Percentiles rank a stretch among this genome's conserved stretches.
Conservation (phyloP, 1,140 invertebrate genomes). For the Pomacea maculata region DNA sequence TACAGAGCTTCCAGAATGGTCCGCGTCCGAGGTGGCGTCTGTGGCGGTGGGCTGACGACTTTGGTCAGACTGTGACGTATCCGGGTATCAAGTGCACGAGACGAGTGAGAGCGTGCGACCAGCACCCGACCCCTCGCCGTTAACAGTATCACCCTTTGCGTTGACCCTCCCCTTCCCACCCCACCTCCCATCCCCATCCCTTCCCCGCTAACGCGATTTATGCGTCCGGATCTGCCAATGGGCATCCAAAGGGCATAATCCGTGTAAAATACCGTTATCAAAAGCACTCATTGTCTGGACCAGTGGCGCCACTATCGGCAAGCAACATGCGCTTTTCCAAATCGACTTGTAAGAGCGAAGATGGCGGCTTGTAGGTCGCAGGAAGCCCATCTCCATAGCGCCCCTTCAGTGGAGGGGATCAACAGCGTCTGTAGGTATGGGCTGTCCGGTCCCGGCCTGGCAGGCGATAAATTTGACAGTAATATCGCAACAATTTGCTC, state of each 20-base stretch:
- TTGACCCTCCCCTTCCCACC: not conserved
- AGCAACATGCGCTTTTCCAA: slow-evolving; percentile 7
- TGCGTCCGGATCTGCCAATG: not conserved
- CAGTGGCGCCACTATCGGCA: not conserved
- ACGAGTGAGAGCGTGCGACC: not conserved
- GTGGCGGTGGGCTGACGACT: too few species aligned
- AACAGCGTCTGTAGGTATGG: not conserved
- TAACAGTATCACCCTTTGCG: not conserved
- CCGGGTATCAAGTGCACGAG: not conserved
- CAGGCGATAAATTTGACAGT: slow-evolving; percentile 19
- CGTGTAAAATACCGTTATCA: slow-evolving; percentile 10
- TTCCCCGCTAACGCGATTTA: slow-evolving; percentile 5
- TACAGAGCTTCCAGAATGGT: too few species aligned
- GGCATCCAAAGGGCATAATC: slow-evolving; percentile 11
- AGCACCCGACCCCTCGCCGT: not conserved
- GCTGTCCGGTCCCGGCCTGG: not conserved
- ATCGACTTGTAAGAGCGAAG: slow-evolving; percentile 3
- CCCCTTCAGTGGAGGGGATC: not conserved
- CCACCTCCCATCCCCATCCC: not conserved
- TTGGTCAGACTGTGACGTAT: not conserved
- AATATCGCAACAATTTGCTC: slow-evolving; percentile 17
- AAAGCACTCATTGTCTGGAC: slow-evolving; percentile 4
- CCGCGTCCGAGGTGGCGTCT: too few species aligned
- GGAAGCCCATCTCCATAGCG: not conserved
- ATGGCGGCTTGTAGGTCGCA: not conserved